Evolutionary conservation across 2,797 vertebrate genomes (phyloP).

Genomic region (Tragelaphus eurycerus): DNA sequence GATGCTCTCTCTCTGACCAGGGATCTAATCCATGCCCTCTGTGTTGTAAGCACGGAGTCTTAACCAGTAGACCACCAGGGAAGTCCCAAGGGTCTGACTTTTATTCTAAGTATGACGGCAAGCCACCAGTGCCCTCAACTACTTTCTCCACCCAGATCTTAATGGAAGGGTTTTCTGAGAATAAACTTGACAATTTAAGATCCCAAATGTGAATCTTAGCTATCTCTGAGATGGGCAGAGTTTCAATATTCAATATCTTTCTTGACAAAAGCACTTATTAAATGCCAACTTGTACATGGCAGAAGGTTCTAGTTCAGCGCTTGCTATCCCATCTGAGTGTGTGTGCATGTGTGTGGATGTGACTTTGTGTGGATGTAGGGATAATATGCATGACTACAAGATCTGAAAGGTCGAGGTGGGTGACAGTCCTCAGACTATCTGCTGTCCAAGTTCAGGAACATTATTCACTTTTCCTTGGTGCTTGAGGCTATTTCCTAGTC

Average conservation of each 20-base stretch:
- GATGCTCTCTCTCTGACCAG: too few relatives aligned
- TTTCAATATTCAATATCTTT: conserved; percentile 15
- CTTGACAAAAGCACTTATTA: neutral
- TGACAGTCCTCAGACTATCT: neutral
- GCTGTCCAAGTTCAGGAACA: neutral
- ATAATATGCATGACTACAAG: neutral
- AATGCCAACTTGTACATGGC: neutral
- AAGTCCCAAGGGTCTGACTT: neutral
- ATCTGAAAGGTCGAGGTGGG: neutral
- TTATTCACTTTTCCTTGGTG: neutral
- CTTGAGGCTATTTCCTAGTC: neutral
- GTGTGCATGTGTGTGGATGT: neutral
- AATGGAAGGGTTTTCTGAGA: conserved; percentile 33
- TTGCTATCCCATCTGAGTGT: neutral
- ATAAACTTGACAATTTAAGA: neutral
- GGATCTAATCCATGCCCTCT: too few relatives aligned
- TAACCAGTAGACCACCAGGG: too few relatives aligned
- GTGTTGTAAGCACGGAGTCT: too few relatives aligned
- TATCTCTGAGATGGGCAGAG: neutral
- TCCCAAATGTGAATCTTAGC: neutral
- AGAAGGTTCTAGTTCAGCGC: neutral
- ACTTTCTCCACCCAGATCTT: neutral
- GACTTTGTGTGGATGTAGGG: neutral
- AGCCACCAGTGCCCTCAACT: neutral
- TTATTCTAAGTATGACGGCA: neutral